Evolutionary conservation across 2,888 invertebrate species (phyloP), one percentile per base, ranked within the genome.

Genomic region (Onchidella celtica): DNA sequence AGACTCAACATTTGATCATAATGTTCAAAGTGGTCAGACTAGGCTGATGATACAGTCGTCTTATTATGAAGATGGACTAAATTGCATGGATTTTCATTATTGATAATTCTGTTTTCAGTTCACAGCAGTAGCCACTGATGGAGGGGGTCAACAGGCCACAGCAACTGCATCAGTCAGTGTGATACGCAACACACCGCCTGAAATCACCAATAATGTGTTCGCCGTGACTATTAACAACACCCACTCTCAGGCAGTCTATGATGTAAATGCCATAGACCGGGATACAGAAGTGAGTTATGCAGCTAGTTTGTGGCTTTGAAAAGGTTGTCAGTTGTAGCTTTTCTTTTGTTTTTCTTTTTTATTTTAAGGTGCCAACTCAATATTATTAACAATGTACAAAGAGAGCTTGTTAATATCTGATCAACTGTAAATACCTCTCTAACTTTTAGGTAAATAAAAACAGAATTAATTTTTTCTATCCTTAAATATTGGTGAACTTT

Each of bases 101-200:
- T 72, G 21, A 47, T 55, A 72, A n/a, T 47, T 77, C 17, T 65
- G 40, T 34, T 83, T 86, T 34, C 85, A 92, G 92, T 79, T 92
- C 59, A 84, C 81, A 14, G 87, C 91, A 3, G 76, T 83, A 11
- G 90, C 89, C 3, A 88, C 82, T n/a, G 92, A 92, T 84, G 88
- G 88, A 21, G 90, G 89, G 14, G 88, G 88, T 29, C 34, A 76
- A 3, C 55, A 77, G 11, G 83, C 85, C 9, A 79, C 81, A 9
- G 86, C 85, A 21, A 84, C 86, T 11, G 87, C 89, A 17, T 86
- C 85, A 0, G 84, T 91, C 3, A 87, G 81, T 14, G 90, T 92
- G 0, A 82, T 84, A 21, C 85, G 92, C 32, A 92, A 92, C 83
- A 74, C 87, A 9, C 40, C 84, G 55, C 74, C 82, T 14, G 90